Evolutionary conservation across 2,888 invertebrate genomes (phyloP), one percentile per base, ranked within the genome.

Genomic region (Ichneumoninae sp.): DNA sequence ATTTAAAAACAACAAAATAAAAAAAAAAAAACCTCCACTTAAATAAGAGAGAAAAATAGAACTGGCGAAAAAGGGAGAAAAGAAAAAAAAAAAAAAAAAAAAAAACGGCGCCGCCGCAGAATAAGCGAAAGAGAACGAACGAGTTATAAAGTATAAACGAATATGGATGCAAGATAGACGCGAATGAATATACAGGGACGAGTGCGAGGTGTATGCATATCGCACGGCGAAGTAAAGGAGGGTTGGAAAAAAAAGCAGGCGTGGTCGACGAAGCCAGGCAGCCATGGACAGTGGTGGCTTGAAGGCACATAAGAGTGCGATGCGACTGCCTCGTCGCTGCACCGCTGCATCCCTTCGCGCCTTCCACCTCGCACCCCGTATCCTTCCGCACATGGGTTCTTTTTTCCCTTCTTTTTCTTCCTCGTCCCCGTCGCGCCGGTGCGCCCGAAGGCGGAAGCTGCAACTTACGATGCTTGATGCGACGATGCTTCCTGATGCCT

Each of bases 401-500:
- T 54, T 19, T 47, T 71, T 65, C 50, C 44, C 22, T 16, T 36
- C 44, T 26, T 57, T 22, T 47, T 60, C 33, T 19, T 71, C 52
- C 69, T 72, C 68, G 50, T 66, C 76, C 83, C 68, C 69, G 26
- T 69, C 40, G 47, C 57, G 16, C 60, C 33, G 4, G 40, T n/a
- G 36, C 76, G 80, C 83, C 83, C 71, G 84, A 78, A 81, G 78
- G 70, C 78, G 81, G 84, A 84, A 81, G 81, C 78, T 89, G 88
- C 88, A 83, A 91, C 90, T 91, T 89, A 89, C 88, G 91, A 90
- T 90, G 89, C 89, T 87, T 87, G 88, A 89, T 89, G 88, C 87
- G 69, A 86, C 88, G 88, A 86, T 83, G 89, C 84, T 82, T 85
- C 84, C 87, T 86, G 89, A 90, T 88, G 88, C 83, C 87, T 84